Conservation (phyloP, 2,888 invertebrate genomes). For the Leptothorax acervorum region DNA sequence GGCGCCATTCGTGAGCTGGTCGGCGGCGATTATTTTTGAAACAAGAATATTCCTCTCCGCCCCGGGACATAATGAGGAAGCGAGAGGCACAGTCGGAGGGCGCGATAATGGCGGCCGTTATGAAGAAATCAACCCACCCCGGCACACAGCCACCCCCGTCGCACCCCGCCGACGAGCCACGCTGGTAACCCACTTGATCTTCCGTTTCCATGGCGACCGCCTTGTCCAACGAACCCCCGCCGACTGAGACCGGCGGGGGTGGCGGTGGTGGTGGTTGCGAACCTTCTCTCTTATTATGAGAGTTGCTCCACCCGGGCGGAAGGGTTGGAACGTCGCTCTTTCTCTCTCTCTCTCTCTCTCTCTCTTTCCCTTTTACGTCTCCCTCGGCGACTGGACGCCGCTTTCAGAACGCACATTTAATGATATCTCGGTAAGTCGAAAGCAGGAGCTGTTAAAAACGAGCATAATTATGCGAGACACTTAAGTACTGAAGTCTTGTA, state of each 20-base stretch:
- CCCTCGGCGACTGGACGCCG: constrained; percentile 24
- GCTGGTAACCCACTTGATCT: constrained; percentile 76
- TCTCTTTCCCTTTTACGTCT: constrained; percentile 27
- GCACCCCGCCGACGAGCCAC: constrained; percentile 60
- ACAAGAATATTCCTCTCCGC: constrained; percentile 82
- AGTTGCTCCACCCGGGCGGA: constrained; percentile 73
- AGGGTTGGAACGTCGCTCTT: constrained; percentile 71
- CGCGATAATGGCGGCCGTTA: constrained; percentile 85
- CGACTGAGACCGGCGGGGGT: constrained; percentile 51
- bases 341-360: constrained; percentile 3
- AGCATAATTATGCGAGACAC: constrained; percentile 9
- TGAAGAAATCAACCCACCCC: constrained; percentile 84
- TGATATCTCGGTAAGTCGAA: constrained; percentile 37
- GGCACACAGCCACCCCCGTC: constrained; percentile 60
- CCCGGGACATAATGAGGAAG: constrained; percentile 80
- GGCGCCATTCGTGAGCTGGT: constrained; percentile 78
- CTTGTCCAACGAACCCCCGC: constrained; percentile 81
- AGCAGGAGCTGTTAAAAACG: constrained; percentile 5
- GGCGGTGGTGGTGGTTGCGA: constrained; percentile 57
- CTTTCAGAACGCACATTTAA: constrained; percentile 52
- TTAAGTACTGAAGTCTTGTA: not conserved
- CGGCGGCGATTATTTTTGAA: constrained; percentile 80
- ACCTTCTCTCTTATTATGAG: constrained; percentile 78
- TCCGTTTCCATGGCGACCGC: constrained; percentile 83
- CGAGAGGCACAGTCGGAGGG: constrained; percentile 72